phyloP scores from a whole-genome alignment of 2,797 vertebrate genomes.

The Artibeus lituratus region DNA sequence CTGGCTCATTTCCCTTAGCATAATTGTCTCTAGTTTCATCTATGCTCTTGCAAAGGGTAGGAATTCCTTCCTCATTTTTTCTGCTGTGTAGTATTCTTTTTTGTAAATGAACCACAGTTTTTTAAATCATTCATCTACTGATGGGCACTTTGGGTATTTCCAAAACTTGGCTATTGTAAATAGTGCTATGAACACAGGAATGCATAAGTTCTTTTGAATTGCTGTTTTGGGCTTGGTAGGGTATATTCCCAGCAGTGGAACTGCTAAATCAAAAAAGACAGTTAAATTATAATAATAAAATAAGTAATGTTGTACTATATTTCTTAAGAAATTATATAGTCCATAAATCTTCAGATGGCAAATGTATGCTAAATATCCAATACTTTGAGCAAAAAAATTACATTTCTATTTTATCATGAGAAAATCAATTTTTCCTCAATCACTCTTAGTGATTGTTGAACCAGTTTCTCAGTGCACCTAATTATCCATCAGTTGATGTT shows the following conservation, averaged over 20 bases:
- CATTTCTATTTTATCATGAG: not conserved
- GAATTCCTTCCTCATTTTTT: not conserved
- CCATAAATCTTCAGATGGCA: not conserved
- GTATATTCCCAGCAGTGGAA: not conserved
- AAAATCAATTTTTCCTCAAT: not conserved
- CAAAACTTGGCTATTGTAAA: not conserved
- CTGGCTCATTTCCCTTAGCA: not conserved
- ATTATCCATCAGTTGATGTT: not conserved
- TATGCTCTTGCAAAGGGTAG: not conserved
- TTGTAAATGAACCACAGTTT: too few relatives aligned
- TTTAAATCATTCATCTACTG: too few relatives aligned
- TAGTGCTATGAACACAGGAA: not conserved
- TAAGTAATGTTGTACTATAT: not conserved
- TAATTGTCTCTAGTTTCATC: not conserved
- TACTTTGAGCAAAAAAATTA: not conserved
- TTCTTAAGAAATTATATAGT: not conserved
- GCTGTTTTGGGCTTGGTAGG: not conserved
- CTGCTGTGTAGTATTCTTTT: too few relatives aligned
- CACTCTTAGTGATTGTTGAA: not conserved
- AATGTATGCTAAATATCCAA: conserved; percentile 1
- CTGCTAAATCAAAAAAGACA: not conserved
- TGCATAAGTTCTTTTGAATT: not conserved
- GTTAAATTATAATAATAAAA: not conserved
- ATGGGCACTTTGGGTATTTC: not conserved
- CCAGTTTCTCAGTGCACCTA: not conserved